A percentile compares a stretch with the other conserved stretches of the same genome.
These are phyloP conservation scores for Microchrysa polita DNA, from an alignment of 2,888 invertebrate genomes.

Conservation along the genomic window DNA sequence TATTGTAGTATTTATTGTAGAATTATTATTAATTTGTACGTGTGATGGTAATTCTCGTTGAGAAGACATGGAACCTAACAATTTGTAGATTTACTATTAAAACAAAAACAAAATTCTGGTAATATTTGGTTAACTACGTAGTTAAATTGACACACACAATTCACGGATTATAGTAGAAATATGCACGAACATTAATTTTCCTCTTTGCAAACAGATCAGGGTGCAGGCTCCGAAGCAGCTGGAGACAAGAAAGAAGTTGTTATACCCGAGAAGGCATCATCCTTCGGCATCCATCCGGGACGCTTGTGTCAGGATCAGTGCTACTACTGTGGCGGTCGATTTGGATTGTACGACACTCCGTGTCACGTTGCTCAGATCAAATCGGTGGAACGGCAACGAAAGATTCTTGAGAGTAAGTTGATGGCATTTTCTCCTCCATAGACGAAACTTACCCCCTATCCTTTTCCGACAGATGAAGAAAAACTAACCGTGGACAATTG, in stretches of 20 bases:
- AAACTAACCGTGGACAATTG: slow-evolving; percentile 86
- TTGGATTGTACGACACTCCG: slow-evolving; percentile 85
- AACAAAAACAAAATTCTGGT: too few relatives aligned
- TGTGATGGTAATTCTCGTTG: too few relatives aligned
- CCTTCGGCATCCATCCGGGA: slow-evolving; percentile 86
- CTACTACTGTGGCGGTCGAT: slow-evolving; percentile 87
- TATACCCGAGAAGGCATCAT: slow-evolving; percentile 88
- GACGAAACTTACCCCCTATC: not conserved
- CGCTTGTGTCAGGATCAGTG: slow-evolving; percentile 85
- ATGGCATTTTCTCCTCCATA: not conserved
- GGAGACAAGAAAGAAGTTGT: slow-evolving; percentile 68
- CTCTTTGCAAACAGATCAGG: not conserved
- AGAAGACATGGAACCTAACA: too few relatives aligned
- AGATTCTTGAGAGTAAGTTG: slow-evolving; percentile 79
- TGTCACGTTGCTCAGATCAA: slow-evolving; percentile 89
- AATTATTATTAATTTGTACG: too few relatives aligned
- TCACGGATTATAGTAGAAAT: too few relatives aligned
- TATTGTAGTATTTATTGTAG: too few relatives aligned
- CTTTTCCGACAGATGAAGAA: slow-evolving; percentile 71
- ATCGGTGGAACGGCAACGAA: slow-evolving; percentile 81
- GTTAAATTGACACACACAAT: too few relatives aligned
- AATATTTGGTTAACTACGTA: too few relatives aligned
- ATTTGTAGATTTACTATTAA: too few relatives aligned
- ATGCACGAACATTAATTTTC: not conserved
- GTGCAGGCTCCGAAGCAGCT: slow-evolving; percentile 28